Evolutionary conservation across 2,888 invertebrate genomes (phyloP), one percentile per base, ranked within the genome.

Genomic region (Anthophora plumipes): DNA sequence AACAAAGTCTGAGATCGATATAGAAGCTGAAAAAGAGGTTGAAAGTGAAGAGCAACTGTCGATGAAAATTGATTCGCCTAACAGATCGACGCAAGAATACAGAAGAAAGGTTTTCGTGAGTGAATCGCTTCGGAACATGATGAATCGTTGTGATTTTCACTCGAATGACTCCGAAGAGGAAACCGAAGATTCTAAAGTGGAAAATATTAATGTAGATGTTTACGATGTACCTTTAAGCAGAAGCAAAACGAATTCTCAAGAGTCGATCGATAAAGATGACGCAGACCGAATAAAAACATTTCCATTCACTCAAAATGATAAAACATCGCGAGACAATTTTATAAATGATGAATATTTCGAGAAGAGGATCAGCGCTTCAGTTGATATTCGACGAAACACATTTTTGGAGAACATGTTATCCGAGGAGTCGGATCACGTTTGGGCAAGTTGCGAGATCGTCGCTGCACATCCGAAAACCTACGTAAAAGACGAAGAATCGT

Each of bases 321-420:
- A n/a, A 61, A 9, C 9, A 1, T 41, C 17, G 0, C 48, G 50
- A 7, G 39, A 22, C 22, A 17, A 8, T 55, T 55, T 12, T 5
- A 6, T 6, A 31, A 3, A 9, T 0, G 12, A 43, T 6, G 61
- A 14, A 11, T 22, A 12, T 14, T 12, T 46, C 4, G 50, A 17
- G 2, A 54, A n/a, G 4, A 50, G 31, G 0, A 46, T 59, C 0
- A 57, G 41, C 12, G 57, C 77, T 3, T 75, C 90, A 0, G 87
- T 88, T 5, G 83, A 82, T 37, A 79, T 87, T 4, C 83, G 88
- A 25, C 87, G 92, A 48, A 91, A 91, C 81, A 89, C 87, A 9
- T 93, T 93, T 59, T 72, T 92, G 12, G 91, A 91, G 64, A 90
- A 89, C 5, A 93, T 92, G 92, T 76, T 92, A 20, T 78, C 77